A percentile compares a stretch with the other conserved stretches of the same genome.
Evolutionary conservation across 2,888 invertebrate species (phyloP).

Genomic region (Apocheima hispidaria): DNA sequence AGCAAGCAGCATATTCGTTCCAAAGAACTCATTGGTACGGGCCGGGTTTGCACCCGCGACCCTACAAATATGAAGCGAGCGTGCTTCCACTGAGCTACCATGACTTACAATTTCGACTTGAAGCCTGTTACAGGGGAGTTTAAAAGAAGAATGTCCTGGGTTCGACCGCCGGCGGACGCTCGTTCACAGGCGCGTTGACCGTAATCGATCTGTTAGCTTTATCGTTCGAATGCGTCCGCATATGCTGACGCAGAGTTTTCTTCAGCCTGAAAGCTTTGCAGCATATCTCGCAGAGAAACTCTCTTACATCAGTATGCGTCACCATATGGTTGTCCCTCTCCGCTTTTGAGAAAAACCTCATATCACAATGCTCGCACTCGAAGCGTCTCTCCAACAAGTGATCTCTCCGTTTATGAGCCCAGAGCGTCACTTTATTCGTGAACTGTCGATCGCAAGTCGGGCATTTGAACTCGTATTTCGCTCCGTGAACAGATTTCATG

Average conservation of each 20-base stretch:
- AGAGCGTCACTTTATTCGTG: constrained; percentile 55
- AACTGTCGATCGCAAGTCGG: constrained; percentile 65
- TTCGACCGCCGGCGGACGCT: constrained; percentile 36
- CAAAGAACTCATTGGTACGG: no score
- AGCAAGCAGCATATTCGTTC: no score
- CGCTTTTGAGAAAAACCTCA: constrained; percentile 60
- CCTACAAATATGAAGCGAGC: no score
- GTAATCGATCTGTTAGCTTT: constrained; percentile 27
- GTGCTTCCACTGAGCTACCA: no score
- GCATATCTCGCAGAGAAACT: constrained; percentile 65
- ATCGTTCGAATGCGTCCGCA: constrained; percentile 50
- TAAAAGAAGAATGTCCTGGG: constrained; percentile 38
- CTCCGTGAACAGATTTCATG: constrained; percentile 60
- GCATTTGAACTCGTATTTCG: constrained; percentile 55
- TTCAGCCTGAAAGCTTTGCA: constrained; percentile 61
- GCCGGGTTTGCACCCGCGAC: no score
- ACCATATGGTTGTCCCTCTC: constrained; percentile 58
- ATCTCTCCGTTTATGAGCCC: constrained; percentile 63
- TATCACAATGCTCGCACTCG: constrained; percentile 64
- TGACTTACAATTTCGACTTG: no score
- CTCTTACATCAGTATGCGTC: constrained; percentile 61
- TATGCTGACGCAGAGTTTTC: constrained; percentile 66
- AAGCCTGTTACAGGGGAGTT: no score
- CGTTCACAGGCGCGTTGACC: constrained; percentile 40
- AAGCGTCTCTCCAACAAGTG: constrained; percentile 66